These are phyloP conservation scores for Nephrotoma guestfalica DNA, from an alignment of 2,888 invertebrate species.

Conservation along the genomic window DNA sequence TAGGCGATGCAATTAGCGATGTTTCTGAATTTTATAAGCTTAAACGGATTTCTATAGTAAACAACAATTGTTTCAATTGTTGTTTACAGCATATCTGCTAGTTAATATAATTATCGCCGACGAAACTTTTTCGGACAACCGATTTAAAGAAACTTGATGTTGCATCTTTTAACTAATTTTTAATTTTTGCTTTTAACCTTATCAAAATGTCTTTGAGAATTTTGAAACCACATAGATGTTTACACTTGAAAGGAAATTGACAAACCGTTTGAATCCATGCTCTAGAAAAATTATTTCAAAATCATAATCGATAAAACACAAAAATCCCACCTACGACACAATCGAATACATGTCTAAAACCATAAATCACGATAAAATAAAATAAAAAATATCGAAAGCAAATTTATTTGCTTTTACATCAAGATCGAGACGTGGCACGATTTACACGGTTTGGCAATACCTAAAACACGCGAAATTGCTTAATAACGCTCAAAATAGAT, in stretches of 20 bases:
- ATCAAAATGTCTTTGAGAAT: no score
- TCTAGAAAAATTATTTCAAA: neutral
- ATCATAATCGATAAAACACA: neutral
- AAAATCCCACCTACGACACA: neutral
- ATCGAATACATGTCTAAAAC: neutral
- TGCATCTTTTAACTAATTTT: no score
- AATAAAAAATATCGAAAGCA: neutral
- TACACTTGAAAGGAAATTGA: neutral
- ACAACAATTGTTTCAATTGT: no score
- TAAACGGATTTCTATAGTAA: no score
- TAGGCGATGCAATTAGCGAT: no score
- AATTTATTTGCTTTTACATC: neutral
- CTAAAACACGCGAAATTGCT: constrained; percentile 1
- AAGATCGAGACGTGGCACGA: constrained; percentile 3
- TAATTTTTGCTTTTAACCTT: no score
- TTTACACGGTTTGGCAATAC: constrained; percentile 1
- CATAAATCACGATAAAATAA: neutral
- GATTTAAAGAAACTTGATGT: no score
- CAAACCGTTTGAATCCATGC: neutral
- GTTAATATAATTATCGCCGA: no score
- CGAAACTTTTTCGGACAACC: no score
- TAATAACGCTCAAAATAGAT: neutral
- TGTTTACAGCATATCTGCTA: no score
- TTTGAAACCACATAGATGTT: no score
- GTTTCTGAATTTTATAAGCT: no score